Evolutionary conservation across 2,797 vertebrate genomes (phyloP).

Genomic region (Oreonectes daqikongensis): DNA sequence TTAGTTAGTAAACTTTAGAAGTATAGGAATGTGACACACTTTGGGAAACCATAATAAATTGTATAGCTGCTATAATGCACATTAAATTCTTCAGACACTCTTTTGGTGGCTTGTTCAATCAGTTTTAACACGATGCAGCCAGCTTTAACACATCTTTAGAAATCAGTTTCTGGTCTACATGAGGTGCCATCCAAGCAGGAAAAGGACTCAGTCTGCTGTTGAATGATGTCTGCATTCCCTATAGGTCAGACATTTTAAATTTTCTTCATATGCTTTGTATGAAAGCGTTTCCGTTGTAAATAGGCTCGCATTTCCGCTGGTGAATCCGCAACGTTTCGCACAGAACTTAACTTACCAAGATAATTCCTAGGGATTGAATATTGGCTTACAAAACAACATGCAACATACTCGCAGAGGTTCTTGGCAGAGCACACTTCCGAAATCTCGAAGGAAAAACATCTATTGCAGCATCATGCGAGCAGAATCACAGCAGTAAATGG

Average conservation of each 20-base stretch:
- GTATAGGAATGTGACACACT: background rate
- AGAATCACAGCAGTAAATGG: slow-evolving; percentile 70
- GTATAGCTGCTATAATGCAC: background rate
- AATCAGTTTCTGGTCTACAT: slow-evolving; percentile 8
- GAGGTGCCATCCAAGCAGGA: background rate
- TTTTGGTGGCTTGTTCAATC: slow-evolving; percentile 1
- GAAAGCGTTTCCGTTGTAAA: slow-evolving; percentile 37
- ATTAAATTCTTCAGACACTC: background rate
- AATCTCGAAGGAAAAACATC: slow-evolving; percentile 50
- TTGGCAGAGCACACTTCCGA: slow-evolving; percentile 47
- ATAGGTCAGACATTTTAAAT: slow-evolving; percentile 44
- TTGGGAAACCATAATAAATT: background rate
- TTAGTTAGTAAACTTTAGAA: background rate
- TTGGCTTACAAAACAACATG: slow-evolving; percentile 56
- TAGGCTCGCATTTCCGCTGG: slow-evolving; percentile 44
- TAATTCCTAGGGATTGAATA: slow-evolving; percentile 49
- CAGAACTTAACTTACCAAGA: slow-evolving; percentile 53
- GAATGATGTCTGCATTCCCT: slow-evolving; percentile 42
- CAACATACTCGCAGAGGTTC: slow-evolving; percentile 53
- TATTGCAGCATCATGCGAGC: slow-evolving; percentile 57
- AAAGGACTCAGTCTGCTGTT: background rate
- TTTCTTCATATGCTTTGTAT: slow-evolving; percentile 34
- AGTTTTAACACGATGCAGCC: slow-evolving; percentile 1
- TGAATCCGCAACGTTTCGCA: slow-evolving; percentile 42
- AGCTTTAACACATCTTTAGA: slow-evolving; percentile 13